Conservation (phyloP, 37 sponge, comb jelly and placozoan species). For the Bolinopsis microptera region DNA sequence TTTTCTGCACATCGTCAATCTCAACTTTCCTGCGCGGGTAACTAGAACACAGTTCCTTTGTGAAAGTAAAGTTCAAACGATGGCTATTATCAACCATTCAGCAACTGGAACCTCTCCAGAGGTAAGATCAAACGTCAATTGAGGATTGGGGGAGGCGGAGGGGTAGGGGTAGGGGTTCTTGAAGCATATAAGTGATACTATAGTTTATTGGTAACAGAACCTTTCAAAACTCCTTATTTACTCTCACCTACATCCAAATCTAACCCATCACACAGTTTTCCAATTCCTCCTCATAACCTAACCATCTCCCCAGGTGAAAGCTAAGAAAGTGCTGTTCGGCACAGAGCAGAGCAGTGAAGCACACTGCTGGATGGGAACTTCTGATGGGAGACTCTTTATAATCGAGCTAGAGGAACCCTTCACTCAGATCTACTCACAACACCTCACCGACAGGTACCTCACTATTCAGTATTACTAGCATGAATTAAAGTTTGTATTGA, state of each 20-base stretch:
- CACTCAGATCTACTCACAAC: conserved; percentile 18
- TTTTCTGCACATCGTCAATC: conserved; percentile 51
- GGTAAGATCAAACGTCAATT: too few relatives aligned
- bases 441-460: conserved; percentile 3
- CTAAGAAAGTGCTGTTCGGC: conserved; percentile 62
- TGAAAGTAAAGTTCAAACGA: conserved; percentile 9
- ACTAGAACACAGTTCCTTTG: conserved; percentile 54
- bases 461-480: not conserved
- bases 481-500: too few relatives aligned
- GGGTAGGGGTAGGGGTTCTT: too few relatives aligned
- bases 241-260: too few relatives aligned
- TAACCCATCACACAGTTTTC: too few relatives aligned
- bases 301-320: not conserved
- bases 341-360: not conserved
- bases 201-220: too few relatives aligned
- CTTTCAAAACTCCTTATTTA: too few relatives aligned
- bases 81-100: conserved; percentile 11
- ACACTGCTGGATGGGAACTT: conserved; percentile 22
- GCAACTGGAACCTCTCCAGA: not conserved
- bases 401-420: conserved; percentile 56
- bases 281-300: too few relatives aligned
- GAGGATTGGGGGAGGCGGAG: too few relatives aligned
- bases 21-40: conserved; percentile 58
- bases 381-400: conserved; percentile 55
- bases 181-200: too few relatives aligned